Evolutionary conservation across 30 jellyfish, hydroid and myxozoan species (phyloP).

Genomic region (Aurelia sp.): DNA sequence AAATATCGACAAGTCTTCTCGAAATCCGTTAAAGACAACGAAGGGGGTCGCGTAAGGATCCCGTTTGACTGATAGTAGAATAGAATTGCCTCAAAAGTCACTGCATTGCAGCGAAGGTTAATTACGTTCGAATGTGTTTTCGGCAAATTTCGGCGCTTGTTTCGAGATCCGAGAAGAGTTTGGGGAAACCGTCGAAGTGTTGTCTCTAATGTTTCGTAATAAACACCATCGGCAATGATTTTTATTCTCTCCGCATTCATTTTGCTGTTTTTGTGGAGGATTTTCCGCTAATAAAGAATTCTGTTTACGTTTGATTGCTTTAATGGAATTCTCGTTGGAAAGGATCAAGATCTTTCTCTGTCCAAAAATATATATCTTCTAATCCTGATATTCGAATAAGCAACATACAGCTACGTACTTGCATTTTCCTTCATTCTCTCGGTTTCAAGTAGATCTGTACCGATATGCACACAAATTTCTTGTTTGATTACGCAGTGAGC

Average conservation of each 20-base stretch:
- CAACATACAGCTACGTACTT: too few species aligned
- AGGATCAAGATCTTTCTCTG: too few species aligned
- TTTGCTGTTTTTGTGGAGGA: not conserved
- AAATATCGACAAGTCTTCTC: constrained; percentile 66
- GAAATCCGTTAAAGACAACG: constrained; percentile 46
- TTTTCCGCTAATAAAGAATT: too few species aligned
- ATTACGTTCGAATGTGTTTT: constrained; percentile 10
- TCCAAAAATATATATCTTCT: too few species aligned
- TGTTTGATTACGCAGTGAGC: too few species aligned
- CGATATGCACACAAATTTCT: too few species aligned
- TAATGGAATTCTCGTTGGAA: too few species aligned
- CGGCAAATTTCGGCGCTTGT: constrained; percentile 26
- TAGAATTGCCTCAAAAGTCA: constrained; percentile 79
- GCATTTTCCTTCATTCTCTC: too few species aligned
- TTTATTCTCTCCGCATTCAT: constrained; percentile 45
- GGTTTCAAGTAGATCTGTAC: too few species aligned
- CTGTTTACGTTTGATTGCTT: too few species aligned
- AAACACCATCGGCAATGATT: constrained; percentile 59
- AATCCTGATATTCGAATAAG: too few species aligned
- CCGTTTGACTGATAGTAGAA: constrained; percentile 89
- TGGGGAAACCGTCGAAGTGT: constrained; percentile 81
- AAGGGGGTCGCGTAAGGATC: constrained; percentile 68
- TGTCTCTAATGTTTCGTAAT: constrained; percentile 79
- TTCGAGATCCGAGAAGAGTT: constrained; percentile 78
- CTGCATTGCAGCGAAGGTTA: constrained; percentile 49